Evolutionary conservation across 37 sponge, comb jelly and placozoan species (phyloP).

Genomic region (Lycopodina hypogea): DNA sequence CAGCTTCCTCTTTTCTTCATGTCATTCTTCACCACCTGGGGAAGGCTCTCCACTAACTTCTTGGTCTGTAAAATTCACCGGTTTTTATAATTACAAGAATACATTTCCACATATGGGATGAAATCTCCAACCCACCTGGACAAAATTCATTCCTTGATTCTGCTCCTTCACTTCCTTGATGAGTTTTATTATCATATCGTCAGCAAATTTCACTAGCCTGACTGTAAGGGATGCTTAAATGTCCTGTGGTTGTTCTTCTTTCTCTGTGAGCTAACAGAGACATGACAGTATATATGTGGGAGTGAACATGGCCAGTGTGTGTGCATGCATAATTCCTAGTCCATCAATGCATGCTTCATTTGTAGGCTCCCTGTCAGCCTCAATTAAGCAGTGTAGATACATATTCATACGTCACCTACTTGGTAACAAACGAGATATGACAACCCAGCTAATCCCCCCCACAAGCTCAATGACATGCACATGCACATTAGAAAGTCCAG

Average conservation of each 20-base stretch:
- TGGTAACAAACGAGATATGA: too few species aligned
- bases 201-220: constrained; percentile 71
- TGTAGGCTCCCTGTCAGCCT: too few species aligned
- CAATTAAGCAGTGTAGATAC: too few species aligned
- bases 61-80: constrained; percentile 58
- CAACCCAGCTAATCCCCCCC: too few species aligned
- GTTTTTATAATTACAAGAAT: not conserved
- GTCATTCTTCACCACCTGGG: constrained; percentile 67
- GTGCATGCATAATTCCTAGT: too few species aligned
- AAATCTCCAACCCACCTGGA: constrained; percentile 63
- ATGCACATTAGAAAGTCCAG: too few species aligned
- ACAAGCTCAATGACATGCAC: too few species aligned
- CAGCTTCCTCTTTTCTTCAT: constrained; percentile 82
- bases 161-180: constrained; percentile 86
- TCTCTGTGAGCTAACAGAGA: too few species aligned
- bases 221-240: constrained; percentile 80
- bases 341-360: too few species aligned
- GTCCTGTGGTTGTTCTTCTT: constrained; percentile 31
- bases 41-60: constrained; percentile 83
- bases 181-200: constrained; percentile 75
- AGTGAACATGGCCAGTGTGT: too few species aligned
- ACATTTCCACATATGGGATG: not conserved
- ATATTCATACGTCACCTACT: too few species aligned
- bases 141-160: constrained; percentile 87
- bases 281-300: too few species aligned